Percentiles rank a stretch among this genome's conserved stretches.
Evolutionary conservation across 1,140 invertebrate genomes (phyloP).

Genomic region (Cotesia typhae): DNA sequence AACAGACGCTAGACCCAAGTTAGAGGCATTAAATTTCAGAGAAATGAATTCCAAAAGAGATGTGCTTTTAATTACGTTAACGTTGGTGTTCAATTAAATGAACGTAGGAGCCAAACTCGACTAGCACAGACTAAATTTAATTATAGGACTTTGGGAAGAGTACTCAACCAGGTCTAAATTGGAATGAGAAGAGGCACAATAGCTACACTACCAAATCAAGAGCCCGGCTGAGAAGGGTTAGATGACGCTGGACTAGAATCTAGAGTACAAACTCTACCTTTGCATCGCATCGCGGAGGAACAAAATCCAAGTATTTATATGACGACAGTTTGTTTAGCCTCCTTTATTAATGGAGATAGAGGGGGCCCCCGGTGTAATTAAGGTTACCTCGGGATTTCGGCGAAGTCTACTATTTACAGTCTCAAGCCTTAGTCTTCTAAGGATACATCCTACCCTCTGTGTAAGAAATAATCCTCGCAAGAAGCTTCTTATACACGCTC

Average conservation of each 20-base stretch:
- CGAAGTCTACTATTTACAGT: slow-evolving; percentile 4
- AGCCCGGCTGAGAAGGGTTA: slow-evolving; percentile 27
- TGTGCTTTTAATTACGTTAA: slow-evolving; percentile 62
- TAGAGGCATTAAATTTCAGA: slow-evolving; percentile 34
- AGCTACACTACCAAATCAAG: neutral
- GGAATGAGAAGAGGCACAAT: slow-evolving; percentile 24
- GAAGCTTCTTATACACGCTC: slow-evolving; percentile 2
- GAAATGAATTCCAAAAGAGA: slow-evolving; percentile 56
- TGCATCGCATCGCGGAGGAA: neutral
- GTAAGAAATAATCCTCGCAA: neutral
- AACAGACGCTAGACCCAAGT: neutral
- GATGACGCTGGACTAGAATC: slow-evolving; percentile 22
- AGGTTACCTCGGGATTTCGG: slow-evolving; percentile 50
- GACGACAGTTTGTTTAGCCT: slow-evolving; percentile 56
- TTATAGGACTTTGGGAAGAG: slow-evolving; percentile 50
- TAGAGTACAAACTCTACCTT: neutral
- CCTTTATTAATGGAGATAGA: slow-evolving; percentile 57
- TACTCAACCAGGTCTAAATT: slow-evolving; percentile 25
- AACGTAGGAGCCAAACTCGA: slow-evolving; percentile 53
- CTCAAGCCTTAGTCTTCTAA: neutral
- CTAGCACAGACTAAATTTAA: slow-evolving; percentile 58
- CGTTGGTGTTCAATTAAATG: slow-evolving; percentile 59
- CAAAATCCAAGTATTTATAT: slow-evolving; percentile 59
- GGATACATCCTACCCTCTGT: slow-evolving; percentile 2
- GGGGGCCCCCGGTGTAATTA: slow-evolving; percentile 55